Evolutionary conservation across 23 tunicate species (phyloP), one percentile per base, ranked within the genome.

Genomic region (Aplidium turbinatum): DNA sequence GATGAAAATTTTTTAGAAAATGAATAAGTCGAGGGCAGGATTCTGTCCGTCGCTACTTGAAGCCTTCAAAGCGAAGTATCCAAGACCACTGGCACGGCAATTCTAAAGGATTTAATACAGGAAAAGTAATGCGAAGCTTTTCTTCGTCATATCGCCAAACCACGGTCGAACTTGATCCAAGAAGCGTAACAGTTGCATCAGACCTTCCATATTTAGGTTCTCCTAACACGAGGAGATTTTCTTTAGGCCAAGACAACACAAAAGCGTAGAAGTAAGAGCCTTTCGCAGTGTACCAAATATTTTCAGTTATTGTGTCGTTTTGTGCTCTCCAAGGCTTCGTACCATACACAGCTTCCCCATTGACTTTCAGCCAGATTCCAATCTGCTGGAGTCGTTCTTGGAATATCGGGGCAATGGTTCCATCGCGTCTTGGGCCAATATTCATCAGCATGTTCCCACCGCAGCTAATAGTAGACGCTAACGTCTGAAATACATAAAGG

Each of bases 381-480:
- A 82, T 82, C 31, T 82, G 60, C 32, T 13, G 31, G 20, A 82
- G 75, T 18, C 81, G 63, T 34, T 82, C 76, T 74, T 82, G 74
- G 31, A 32, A 52, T 19, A 89, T 69, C 2, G 88, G 79, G 24
- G 89, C 80, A 31, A 89, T 89, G 21, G 40, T 89, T 29, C 96
- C 96, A 32, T 82, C 88, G 46, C 77, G 86, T 31, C 89, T 82
- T 9, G 96, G 96, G 21, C 96, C 96, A 25, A 89, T 75, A 62
- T 89, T 89, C 96, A 89, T 82, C 25, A 89, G 83, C 88, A 89
- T 72, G 53, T 89, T 89, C 4, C 96, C 96, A 1, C 96, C 96
- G 75, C 96, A 89, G 68, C 96, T 89, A 46, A 89, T 89, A 0
- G 96, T 89, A 13, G 84, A 46, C 24, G 81, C 88, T 31, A 89